Percentiles rank a stretch among this genome's conserved stretches.
Conservation (phyloP, 2,797 vertebrate genomes). For the Trachops cirrhosus region DNA sequence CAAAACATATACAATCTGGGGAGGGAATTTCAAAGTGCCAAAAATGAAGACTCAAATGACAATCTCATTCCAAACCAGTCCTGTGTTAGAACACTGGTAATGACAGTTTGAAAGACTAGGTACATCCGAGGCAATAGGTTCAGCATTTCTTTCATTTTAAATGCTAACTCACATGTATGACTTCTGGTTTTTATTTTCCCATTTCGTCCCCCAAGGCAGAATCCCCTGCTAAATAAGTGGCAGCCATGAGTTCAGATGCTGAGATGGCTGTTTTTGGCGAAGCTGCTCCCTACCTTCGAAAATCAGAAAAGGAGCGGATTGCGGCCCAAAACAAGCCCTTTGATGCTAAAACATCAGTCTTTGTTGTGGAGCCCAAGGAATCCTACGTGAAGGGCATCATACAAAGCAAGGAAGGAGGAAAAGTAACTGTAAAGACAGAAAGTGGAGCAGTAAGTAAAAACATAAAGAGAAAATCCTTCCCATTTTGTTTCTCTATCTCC, state of each 20-base stretch:
- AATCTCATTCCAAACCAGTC: neutral
- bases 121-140: neutral
- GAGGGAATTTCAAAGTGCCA: slow-evolving; percentile 14
- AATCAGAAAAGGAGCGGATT: slow-evolving; percentile 90
- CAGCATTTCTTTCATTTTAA: neutral
- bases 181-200: neutral
- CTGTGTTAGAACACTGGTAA: neutral
- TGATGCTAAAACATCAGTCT: slow-evolving; percentile 90
- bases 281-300: slow-evolving; percentile 90
- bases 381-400: slow-evolving; percentile 87
- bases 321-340: slow-evolving; percentile 92
- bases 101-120: neutral
- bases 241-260: slow-evolving; percentile 87
- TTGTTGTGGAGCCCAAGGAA: slow-evolving; percentile 85
- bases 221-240: slow-evolving; percentile 52
- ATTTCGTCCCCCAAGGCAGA: slow-evolving; percentile 1
- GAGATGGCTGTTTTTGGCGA: slow-evolving; percentile 92
- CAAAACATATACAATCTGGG: neutral
- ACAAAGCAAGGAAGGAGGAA: slow-evolving; percentile 86
- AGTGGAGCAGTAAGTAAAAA: slow-evolving; percentile 84
- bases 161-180: neutral
- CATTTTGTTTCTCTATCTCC: too few species aligned
- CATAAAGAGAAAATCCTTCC: fast-evolving
- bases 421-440: slow-evolving; percentile 88
- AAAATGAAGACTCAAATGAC: slow-evolving; percentile 5